Percentiles rank a stretch among this genome's conserved stretches.
Evolutionary conservation across 2,888 invertebrate genomes (phyloP).

Genomic region (Carpatolechia fugitivella): DNA sequence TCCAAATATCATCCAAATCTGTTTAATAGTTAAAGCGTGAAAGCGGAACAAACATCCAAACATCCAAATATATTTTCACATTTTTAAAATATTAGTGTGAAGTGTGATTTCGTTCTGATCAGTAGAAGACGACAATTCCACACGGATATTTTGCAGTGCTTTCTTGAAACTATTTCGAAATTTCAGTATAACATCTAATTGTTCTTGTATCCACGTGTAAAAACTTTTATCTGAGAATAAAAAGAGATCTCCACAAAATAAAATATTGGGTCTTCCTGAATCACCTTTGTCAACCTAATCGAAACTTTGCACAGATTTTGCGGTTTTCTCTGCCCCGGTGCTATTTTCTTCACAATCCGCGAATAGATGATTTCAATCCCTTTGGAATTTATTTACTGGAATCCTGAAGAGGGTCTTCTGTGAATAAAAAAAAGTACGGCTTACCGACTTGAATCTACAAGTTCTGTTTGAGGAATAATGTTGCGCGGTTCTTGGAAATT

Average conservation of each 20-base stretch:
- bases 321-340: neutral
- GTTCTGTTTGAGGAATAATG: neutral
- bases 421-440: slow-evolving; percentile 6
- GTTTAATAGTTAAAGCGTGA: no score
- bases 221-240: no score
- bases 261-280: neutral
- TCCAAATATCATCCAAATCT: no score
- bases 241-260: neutral
- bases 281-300: neutral
- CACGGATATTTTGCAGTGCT: no score
- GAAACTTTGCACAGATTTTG: neutral
- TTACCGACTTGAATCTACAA: neutral
- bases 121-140: no score
- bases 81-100: no score
- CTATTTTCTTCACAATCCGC: neutral
- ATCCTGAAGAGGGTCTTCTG: slow-evolving; percentile 1
- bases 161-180: no score
- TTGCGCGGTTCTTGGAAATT: neutral
- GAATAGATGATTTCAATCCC: slow-evolving; percentile 3
- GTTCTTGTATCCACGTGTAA: no score
- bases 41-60: no score
- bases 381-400: slow-evolving; percentile 7
- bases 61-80: no score
- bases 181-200: no score
- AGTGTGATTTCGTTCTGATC: no score